Evolutionary conservation across 1,140 invertebrate species (phyloP), one percentile per base, ranked within the genome.

Genomic region (Neotoxoptera formosana): DNA sequence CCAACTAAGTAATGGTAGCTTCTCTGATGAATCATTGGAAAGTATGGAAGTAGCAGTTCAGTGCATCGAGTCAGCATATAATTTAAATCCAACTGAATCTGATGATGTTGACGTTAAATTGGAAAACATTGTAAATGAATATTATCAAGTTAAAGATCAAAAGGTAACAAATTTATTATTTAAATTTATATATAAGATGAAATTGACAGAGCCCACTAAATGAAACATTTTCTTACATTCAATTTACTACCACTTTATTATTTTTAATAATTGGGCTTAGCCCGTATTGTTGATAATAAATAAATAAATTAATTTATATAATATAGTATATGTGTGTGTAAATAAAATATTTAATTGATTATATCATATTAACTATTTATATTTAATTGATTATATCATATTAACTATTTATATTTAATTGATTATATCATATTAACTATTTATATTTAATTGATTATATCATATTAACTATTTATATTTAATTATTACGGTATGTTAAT

Each of bases 31-130:
- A 20, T 34, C 91, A 25, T 25, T 53, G 81, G 91, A 93, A 86
- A 93, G 91, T n/a, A 21, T 93, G 34, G 91, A 93, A 53, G 91
- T 93, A 25, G 45, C 91, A 76, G 81, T 93, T 30, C 91, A 93
- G 25, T 93, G 91, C 34, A 84, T 93, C 41, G 91, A 93, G 84
- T 86, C 91, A 21, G 91, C 91, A 45, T 93, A 93, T 47, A 93
- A 34, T 86, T 51, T 93, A 93, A 60, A 45, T 45, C 81, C 48
- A 21, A 36, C n/a, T 25, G 91, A 93, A 23, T 56, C 48, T 20
- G 36, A 86, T 56, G 0, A 11, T 60, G 14, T 86, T 56, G 21
- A 51, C 1, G 8, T 0, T 14, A 84, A 41, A 25, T 93, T 93
- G 25, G 81, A 93, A 93, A 36, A 25, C 2, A 56, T 93, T 25